These are phyloP conservation scores for Chroicocephalus ridibundus DNA, from an alignment of 2,113 vertebrate genomes.

Conservation along the genomic window DNA sequence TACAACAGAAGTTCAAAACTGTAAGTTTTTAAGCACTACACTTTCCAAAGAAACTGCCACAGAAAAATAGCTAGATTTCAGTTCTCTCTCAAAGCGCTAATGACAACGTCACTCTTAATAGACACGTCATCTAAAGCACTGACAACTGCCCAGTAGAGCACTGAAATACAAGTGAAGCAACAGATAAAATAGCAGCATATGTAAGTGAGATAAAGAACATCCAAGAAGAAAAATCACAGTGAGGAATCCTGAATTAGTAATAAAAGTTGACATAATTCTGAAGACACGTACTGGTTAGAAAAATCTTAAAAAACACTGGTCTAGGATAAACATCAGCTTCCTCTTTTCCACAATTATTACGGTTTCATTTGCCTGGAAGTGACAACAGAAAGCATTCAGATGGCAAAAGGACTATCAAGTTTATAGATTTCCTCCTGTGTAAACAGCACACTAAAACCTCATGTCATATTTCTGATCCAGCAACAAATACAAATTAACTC, in stretches of 20 bases:
- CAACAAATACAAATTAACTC: background rate
- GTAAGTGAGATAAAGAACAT: background rate
- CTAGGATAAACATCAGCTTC: background rate
- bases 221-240: background rate
- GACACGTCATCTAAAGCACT: background rate
- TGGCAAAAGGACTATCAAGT: background rate
- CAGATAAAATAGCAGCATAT: background rate
- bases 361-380: background rate
- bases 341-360: background rate
- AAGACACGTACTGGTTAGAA: background rate
- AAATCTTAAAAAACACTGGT: background rate
- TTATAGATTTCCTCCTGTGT: background rate
- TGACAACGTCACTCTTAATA: background rate
- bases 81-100: background rate
- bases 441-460: background rate
- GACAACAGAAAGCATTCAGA: background rate
- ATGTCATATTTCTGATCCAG: background rate
- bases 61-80: background rate
- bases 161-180: background rate
- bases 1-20: background rate
- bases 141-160: background rate
- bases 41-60: background rate
- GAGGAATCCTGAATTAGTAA: background rate
- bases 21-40: background rate
- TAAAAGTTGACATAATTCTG: background rate